Percentiles rank a stretch among this genome's conserved stretches.
Evolutionary conservation across 2,888 invertebrate genomes (phyloP).

Genomic region (Eurytoma adleriae): DNA sequence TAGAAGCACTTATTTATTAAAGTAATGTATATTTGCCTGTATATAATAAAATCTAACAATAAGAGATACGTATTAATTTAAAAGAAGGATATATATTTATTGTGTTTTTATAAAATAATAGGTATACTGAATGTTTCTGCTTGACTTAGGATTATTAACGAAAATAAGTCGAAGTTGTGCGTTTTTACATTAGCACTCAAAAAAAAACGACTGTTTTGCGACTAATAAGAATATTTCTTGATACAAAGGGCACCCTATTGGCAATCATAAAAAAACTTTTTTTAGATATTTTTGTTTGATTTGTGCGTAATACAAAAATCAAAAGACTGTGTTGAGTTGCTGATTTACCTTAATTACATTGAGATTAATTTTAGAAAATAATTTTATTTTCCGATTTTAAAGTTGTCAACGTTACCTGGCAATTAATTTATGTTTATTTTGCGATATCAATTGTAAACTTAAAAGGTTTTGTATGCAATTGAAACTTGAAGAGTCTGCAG

Average conservation of each 20-base stretch:
- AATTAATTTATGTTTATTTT: no score
- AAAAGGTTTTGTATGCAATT: no score
- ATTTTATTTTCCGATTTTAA: not conserved
- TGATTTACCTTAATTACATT: not conserved
- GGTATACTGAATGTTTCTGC: slow-evolving; percentile 13
- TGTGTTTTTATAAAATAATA: slow-evolving; percentile 27
- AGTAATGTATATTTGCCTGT: slow-evolving; percentile 17
- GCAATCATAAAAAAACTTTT: not conserved
- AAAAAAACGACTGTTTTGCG: slow-evolving; percentile 17
- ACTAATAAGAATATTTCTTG: slow-evolving; percentile 25
- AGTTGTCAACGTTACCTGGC: not conserved
- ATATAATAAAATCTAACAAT: slow-evolving; percentile 19
- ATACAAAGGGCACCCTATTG: slow-evolving; percentile 2
- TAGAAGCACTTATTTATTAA: not conserved
- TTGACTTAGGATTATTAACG: slow-evolving; percentile 13
- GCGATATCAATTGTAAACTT: no score
- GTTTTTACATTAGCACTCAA: slow-evolving; percentile 24
- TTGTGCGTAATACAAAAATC: not conserved
- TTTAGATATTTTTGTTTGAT: not conserved
- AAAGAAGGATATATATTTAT: slow-evolving; percentile 20
- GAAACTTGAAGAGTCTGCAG: no score
- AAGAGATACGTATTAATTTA: slow-evolving; percentile 21
- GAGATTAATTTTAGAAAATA: not conserved
- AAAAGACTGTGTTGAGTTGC: not conserved
- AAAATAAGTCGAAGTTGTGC: not conserved